Percentiles rank a stretch among this genome's conserved stretches.
phyloP scores from a whole-genome alignment of 2,113 vertebrate genomes.

The Ageneiosus marmoratus region DNA sequence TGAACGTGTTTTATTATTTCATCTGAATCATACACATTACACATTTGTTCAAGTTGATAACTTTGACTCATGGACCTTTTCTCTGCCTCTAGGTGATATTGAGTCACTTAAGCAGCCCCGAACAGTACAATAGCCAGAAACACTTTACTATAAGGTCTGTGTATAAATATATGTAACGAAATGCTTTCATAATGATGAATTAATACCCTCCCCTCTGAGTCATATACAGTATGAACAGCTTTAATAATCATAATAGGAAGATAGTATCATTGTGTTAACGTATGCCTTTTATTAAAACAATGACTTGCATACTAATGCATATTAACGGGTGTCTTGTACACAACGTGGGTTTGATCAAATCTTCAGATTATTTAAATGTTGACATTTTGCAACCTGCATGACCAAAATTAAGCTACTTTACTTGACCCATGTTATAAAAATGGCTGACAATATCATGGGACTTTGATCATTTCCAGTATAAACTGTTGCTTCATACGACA shows the following conservation, averaged over 20 bases:
- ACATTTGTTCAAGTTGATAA: neutral
- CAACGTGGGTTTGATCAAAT: neutral
- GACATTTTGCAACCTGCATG: neutral
- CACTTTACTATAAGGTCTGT: neutral
- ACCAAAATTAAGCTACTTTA: neutral
- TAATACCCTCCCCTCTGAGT: neutral
- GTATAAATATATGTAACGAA: no score
- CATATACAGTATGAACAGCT: neutral
- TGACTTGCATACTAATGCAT: no score
- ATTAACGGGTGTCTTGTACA: neutral
- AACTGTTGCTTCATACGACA: neutral
- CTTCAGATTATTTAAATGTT: neutral
- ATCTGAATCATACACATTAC: slow-evolving; percentile 3
- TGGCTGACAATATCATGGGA: neutral
- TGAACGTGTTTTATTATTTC: neutral
- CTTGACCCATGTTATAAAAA: neutral
- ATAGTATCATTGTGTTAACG: neutral
- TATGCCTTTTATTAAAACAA: neutral
- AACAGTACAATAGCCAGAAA: slow-evolving; percentile 11
- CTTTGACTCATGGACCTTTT: neutral
- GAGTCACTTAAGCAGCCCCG: neutral
- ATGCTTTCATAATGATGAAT: neutral
- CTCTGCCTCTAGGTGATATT: slow-evolving; percentile 6
- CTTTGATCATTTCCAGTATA: neutral
- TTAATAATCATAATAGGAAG: neutral